A percentile compares a stretch with the other conserved stretches of the same genome.
Conservation (phyloP, 2,888 invertebrate species). For the Lasioglossum lativentre region DNA sequence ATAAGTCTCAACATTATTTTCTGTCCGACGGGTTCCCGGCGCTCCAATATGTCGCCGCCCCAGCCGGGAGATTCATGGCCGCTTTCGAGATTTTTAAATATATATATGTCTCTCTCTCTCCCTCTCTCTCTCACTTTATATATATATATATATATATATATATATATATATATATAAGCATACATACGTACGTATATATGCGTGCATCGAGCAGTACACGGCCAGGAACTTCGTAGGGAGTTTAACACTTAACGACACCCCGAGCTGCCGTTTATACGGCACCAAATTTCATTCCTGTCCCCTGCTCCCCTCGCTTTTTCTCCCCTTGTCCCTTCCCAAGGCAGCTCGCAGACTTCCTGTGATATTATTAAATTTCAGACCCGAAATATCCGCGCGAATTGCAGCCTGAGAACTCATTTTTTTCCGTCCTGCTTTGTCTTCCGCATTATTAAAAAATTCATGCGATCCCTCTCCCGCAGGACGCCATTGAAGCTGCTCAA, state of each 20-base stretch:
- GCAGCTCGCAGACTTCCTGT: constrained; percentile 13
- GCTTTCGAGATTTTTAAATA: constrained; percentile 66
- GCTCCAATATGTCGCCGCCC: constrained; percentile 50
- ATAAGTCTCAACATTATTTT: constrained; percentile 57
- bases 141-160: no score
- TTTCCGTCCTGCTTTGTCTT: neutral
- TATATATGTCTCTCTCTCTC: neutral
- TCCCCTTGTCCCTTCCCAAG: constrained; percentile 9
- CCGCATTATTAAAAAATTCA: constrained; percentile 33
- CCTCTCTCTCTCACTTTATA: neutral
- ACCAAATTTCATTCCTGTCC: constrained; percentile 54
- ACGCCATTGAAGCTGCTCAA: neutral
- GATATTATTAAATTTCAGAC: constrained; percentile 67
- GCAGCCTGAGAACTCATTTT: constrained; percentile 21
- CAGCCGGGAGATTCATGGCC: constrained; percentile 53
- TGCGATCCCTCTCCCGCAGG: no score
- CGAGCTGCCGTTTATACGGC: constrained; percentile 67
- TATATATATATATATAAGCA: neutral
- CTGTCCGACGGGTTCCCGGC: constrained; percentile 43
- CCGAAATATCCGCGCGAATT: constrained; percentile 47
- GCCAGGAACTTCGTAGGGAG: constrained; percentile 61
- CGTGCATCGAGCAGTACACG: constrained; percentile 42
- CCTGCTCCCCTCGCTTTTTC: constrained; percentile 20
- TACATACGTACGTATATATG: neutral
- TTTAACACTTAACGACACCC: constrained; percentile 74